Base-by-base conservation (phyloP, 2,888 invertebrate genomes). In the Taphrorychus bicolor region DNA sequence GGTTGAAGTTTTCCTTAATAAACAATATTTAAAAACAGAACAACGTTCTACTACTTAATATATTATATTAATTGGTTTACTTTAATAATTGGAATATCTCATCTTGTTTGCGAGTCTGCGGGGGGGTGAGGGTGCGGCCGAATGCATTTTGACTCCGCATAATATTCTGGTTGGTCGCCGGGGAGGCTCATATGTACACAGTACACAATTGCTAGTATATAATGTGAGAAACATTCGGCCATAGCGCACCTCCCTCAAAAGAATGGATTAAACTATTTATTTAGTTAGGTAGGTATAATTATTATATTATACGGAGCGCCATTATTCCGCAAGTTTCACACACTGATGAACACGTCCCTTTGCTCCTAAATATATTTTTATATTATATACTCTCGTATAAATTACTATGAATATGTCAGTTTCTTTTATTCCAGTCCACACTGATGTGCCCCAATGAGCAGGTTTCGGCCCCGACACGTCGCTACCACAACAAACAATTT, bases 11-110 rank as follows among this genome's bases (percentile, higher is more conserved):
- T 75, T 75, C 74, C 69, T 68, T 69, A 77, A 81, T 82, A 81
- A 81, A 82, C 81, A 81, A 82, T 81, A 81, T 81, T 81, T 80
- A 79, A 81, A 82, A 82, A 82, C 82, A 82, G 80, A 82, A 82
- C 81, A 81, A 82, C 80, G 80, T 80, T 78, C 81, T 81, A 82
- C 79, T 76, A 77, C 79, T 76, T 64, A 73, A 60, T 41, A 54
- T 66, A 74, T 54, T 51, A 51, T 54, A 54, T n/a, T 54, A 48
- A 73, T 79, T 77, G 74, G 76, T 77, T 77, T 73, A 73, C 73
- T 76, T 75, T 72, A 72, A 19, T 54, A 54, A 71, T 69, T 77
- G 78, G 77, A 78, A 78, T 78, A 78, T 77, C 76, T 70, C 61
- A 60, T 63, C 17, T 45, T 45, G 64, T 67, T 67, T 59, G 67